A percentile compares a stretch with the other conserved stretches of the same genome.
phyloP scores from a whole-genome alignment of 2,888 invertebrate species.

The Tricholauxania praeusta region DNA sequence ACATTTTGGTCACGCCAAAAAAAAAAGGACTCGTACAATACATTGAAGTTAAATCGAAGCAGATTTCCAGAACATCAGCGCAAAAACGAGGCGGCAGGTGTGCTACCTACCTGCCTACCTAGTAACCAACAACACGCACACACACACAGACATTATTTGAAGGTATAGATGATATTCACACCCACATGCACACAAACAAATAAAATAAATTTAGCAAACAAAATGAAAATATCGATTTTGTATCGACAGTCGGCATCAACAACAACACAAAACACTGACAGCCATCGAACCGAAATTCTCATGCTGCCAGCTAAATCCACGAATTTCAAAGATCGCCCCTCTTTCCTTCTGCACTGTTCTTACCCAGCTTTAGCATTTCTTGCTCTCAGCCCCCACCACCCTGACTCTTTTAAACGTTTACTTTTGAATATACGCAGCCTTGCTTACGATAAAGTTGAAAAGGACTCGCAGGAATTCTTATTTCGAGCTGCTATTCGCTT shows the following conservation, averaged over 20 bases:
- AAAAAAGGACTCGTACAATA: no score
- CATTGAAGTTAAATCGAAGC: no score
- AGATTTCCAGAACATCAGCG: no score
- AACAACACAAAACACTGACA: slow-evolving; percentile 12
- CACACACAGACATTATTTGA: neutral
- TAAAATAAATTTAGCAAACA: slow-evolving; percentile 29
- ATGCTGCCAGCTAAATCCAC: neutral
- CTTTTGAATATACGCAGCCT: neutral
- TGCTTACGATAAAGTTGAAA: slow-evolving; percentile 6
- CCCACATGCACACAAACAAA: slow-evolving; percentile 15
- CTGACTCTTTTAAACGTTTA: neutral
- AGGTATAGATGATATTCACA: neutral
- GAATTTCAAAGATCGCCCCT: no score
- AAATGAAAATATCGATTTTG: slow-evolving; percentile 34
- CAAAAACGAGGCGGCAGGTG: no score
- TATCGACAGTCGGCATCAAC: slow-evolving; percentile 26
- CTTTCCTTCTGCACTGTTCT: no score
- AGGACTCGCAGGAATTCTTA: slow-evolving; percentile 15
- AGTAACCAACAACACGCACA: neutral
- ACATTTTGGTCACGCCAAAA: no score
- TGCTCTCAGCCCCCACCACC: neutral
- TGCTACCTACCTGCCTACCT: no score
- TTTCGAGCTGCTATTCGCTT: neutral
- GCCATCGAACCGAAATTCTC: neutral
- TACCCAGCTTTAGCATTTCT: no score